Evolutionary conservation across 1,140 invertebrate species (phyloP).

Genomic region (Brachionus sp.): DNA sequence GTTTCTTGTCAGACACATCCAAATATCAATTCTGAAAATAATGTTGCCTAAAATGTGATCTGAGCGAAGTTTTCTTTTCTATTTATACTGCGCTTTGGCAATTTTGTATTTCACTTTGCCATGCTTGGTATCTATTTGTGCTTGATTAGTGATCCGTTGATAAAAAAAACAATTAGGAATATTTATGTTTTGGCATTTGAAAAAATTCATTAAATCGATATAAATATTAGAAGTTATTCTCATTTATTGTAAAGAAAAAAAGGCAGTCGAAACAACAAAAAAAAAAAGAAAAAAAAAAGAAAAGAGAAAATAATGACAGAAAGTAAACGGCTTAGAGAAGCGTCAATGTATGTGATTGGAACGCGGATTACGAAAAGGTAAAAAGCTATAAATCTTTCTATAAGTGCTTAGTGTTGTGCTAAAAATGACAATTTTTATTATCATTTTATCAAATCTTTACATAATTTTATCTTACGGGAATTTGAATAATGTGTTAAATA

Average conservation of each 20-base stretch:
- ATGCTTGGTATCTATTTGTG: constrained; percentile 36
- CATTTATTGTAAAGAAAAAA: not conserved
- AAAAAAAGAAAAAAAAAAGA: not conserved
- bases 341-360: not conserved
- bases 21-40: not conserved
- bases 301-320: not conserved
- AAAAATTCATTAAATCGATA: constrained; percentile 33
- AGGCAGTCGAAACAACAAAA: not conserved
- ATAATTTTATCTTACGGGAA: constrained; percentile 38
- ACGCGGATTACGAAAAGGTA: constrained; percentile 3
- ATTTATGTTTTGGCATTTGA: not conserved
- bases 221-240: constrained; percentile 33
- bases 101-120: constrained; percentile 31
- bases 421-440: constrained; percentile 22
- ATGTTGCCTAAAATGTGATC: not conserved
- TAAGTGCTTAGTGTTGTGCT: not conserved
- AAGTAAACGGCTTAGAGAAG: not conserved
- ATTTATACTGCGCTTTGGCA: not conserved
- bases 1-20: not conserved
- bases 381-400: not conserved
- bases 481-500: not conserved
- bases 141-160: constrained; percentile 41
- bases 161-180: constrained; percentile 39
- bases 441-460: not conserved
- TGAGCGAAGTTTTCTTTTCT: not conserved